These are phyloP conservation scores for Microtus oregoni DNA, from an alignment of 2,113 vertebrate species.

Conservation along the genomic window DNA sequence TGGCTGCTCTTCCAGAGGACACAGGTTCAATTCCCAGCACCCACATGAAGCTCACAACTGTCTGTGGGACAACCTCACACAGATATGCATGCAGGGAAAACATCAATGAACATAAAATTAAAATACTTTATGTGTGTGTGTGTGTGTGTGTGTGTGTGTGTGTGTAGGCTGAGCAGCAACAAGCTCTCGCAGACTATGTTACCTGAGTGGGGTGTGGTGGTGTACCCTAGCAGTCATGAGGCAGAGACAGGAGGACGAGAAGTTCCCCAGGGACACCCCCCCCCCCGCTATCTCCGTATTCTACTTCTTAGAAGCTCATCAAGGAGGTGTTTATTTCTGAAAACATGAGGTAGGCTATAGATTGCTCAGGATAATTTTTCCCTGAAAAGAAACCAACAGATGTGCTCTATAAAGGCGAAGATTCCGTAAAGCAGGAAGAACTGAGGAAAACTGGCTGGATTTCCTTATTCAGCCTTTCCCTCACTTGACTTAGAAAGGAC, in stretches of 20 bases:
- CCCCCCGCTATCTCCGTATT: too few species aligned
- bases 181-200: background rate
- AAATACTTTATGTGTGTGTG: background rate
- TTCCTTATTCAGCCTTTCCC: background rate
- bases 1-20: background rate
- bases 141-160: too few species aligned
- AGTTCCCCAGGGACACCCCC: background rate
- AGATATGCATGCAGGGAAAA: background rate
- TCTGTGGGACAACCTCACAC: background rate
- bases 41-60: background rate
- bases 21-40: background rate
- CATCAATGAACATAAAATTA: background rate
- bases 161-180: background rate
- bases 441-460: background rate
- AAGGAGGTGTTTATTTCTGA: background rate
- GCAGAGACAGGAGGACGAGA: background rate
- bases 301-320: background rate
- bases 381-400: conserved; percentile 57
- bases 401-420: conserved; percentile 50
- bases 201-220: background rate
- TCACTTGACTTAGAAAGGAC: background rate
- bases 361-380: conserved; percentile 32
- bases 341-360: background rate
- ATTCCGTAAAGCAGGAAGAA: background rate
- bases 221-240: background rate